Evolutionary conservation across 2,113 vertebrate genomes (phyloP).

Genomic region (Pitta sordida): DNA sequence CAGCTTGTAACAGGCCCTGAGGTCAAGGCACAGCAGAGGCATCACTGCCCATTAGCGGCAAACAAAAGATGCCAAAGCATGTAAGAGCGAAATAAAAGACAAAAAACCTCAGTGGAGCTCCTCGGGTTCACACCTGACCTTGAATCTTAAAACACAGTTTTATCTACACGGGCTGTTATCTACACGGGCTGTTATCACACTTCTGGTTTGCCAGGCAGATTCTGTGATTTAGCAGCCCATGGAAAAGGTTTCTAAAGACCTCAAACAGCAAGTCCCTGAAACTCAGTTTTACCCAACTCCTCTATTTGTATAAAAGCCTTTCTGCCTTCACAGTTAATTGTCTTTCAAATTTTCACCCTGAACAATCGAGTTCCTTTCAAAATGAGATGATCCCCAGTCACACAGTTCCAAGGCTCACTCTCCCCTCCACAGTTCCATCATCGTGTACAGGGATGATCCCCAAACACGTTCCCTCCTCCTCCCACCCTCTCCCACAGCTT

Average conservation of each 20-base stretch:
- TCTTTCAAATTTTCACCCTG: not conserved
- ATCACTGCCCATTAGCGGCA: not conserved
- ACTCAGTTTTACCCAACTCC: not conserved
- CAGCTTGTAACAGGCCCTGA: not conserved
- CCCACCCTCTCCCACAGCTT: not conserved
- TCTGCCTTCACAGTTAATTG: not conserved
- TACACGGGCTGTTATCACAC: too few species aligned
- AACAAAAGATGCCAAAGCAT: not conserved
- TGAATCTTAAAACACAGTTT: not conserved
- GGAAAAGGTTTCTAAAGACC: not conserved
- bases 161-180: not conserved
- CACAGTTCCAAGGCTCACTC: not conserved
- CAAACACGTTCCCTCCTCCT: not conserved
- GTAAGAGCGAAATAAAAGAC: not conserved
- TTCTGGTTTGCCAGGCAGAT: not conserved
- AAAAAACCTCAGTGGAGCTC: not conserved
- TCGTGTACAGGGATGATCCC: accelerated
- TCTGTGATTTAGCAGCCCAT: not conserved
- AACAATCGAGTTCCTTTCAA: not conserved
- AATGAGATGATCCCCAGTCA: not conserved
- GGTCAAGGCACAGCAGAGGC: not conserved
- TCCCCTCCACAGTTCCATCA: not conserved
- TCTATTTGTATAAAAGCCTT: not conserved
- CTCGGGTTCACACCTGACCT: not conserved
- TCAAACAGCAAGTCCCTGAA: accelerated